Base-by-base conservation (phyloP, 2,113 vertebrate genomes). In the Cyanoderma ruficeps region DNA sequence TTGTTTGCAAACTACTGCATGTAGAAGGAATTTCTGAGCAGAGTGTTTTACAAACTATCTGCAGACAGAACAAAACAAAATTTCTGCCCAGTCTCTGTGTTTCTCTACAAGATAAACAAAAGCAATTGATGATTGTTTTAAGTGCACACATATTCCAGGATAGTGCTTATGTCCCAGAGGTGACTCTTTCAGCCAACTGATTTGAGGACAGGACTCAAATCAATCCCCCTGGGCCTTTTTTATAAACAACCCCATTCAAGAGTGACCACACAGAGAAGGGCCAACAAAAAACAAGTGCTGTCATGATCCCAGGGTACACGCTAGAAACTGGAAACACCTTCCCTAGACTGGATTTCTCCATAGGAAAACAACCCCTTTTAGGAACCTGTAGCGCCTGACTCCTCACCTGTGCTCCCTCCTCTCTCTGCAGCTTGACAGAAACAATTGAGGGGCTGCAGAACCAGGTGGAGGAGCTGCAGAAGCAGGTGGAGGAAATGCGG, bases 381-480 rank as follows among this genome's bases (percentile, higher is more conserved):
- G 56, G 57, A 63, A 23, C 46, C n/a, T 30, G 11, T 17, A 27
- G 44, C 4, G 2, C 31, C 83, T 28, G 21, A 18, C 39, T 55
- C 18, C 53, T 87, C 65, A 67, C 6, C 63, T 6, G 2, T 39
- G 37, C 42, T 78, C 65, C 33, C 20, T 94, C 75, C 56, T 55
- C 67, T 83, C 75, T 59, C 39, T 8, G 4, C 95, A 99, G 99
- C 95, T 96, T 99, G 97, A 99, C 98, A 0, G 98, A 98, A 90
- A 99, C 99, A 3, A 98, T 99, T 10, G 99, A 99, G 94, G 98
- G 98, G 30, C 90, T 99, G 83, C 99, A 99, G 97, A 96, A 97
- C 65, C 99, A 99, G 96, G 99, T 99, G 90, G 99, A 99, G 87
- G 97, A 98, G 61, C 98, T 99, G 84, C 99, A 99, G 28, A 95